Percentiles rank a stretch among this genome's conserved stretches.
phyloP scores from a whole-genome alignment of 2,888 invertebrate species.

The Calephelis perditalis region DNA sequence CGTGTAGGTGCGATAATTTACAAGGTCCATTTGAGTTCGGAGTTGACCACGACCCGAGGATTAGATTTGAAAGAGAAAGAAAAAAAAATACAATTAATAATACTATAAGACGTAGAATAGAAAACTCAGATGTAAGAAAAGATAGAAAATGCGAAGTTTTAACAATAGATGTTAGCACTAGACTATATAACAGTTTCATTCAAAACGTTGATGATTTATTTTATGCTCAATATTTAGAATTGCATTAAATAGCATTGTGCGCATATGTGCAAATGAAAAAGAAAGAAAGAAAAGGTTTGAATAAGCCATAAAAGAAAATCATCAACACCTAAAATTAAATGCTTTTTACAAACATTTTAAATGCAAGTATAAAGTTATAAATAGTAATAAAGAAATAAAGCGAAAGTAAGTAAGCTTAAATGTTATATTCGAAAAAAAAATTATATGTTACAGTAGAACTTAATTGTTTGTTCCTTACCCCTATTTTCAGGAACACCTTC shows the following conservation, averaged over 20 bases:
- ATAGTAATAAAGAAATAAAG: conserved; percentile 23
- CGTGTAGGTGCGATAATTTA: conserved; percentile 67
- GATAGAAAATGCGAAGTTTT: conserved; percentile 53
- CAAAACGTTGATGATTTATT: conserved; percentile 27
- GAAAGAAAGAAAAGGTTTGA: background rate
- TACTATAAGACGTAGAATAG: conserved; percentile 53
- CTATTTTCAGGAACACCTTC: conserved; percentile 71
- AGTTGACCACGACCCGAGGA: conserved; percentile 74
- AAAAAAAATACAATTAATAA: conserved; percentile 78
- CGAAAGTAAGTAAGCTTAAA: conserved; percentile 25
- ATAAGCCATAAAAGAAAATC: conserved; percentile 16
- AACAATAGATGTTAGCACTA: conserved; percentile 33
- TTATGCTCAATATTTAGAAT: background rate
- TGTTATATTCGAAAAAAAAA: conserved; percentile 26
- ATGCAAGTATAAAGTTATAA: background rate
- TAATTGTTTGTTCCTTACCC: conserved; percentile 50
- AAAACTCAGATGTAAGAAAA: conserved; percentile 39
- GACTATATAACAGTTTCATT: conserved; percentile 29
- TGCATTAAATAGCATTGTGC: background rate
- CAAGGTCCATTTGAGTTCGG: conserved; percentile 70
- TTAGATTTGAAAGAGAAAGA: conserved; percentile 79
- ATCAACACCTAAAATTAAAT: conserved; percentile 24
- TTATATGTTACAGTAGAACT: conserved; percentile 26
- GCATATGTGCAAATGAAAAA: background rate
- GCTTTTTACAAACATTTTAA: conserved; percentile 3